Conservation (phyloP, 2,797 vertebrate genomes). For the Gallinago stenura region DNA sequence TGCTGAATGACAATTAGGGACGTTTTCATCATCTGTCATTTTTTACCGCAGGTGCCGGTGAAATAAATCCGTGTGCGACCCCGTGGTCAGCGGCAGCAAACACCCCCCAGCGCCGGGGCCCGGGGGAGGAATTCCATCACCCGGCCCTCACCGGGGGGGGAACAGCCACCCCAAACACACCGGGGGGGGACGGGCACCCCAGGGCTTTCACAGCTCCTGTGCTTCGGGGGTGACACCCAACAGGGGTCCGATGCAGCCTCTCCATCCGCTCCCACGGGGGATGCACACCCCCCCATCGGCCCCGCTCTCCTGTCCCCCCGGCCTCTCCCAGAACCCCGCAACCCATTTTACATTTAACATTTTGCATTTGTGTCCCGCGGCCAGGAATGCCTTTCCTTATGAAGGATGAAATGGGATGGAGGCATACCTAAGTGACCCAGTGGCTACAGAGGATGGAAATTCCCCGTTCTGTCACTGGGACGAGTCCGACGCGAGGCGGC, state of each 20-base stretch:
- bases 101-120: conserved; percentile 64
- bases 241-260: not conserved
- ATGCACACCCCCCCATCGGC: not conserved
- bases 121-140: conserved; percentile 67
- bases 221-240: conserved; percentile 37
- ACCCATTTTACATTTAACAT: no score
- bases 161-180: conserved; percentile 48
- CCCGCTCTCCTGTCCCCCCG: not conserved
- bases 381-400: not conserved
- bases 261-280: not conserved
- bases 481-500: not conserved
- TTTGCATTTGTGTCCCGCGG: not conserved
- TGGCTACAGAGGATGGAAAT: not conserved
- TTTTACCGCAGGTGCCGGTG: conserved; percentile 82
- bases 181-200: conserved; percentile 25
- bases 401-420: not conserved
- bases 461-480: not conserved
- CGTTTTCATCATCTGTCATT: conserved; percentile 77
- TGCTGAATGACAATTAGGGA: conserved; percentile 87
- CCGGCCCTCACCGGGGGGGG: conserved; percentile 62
- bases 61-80: conserved; percentile 78
- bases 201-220: conserved; percentile 45
- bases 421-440: not conserved
- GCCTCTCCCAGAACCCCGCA: accelerated
- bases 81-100: conserved; percentile 74